Conservation (phyloP, 2,113 vertebrate species). For the Damaliscus lunatus region DNA sequence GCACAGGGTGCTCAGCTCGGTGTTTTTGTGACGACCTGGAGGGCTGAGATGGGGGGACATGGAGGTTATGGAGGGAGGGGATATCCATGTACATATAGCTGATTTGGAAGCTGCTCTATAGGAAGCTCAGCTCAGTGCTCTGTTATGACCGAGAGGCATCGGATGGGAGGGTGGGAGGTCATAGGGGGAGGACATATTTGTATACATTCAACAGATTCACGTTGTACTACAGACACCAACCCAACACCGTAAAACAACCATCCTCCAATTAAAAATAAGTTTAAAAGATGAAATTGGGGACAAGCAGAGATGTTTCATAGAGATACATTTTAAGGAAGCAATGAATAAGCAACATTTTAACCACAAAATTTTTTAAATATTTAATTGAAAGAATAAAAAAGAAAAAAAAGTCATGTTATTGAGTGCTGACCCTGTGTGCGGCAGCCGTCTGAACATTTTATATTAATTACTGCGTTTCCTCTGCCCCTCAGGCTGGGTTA, state of each 20-base stretch:
- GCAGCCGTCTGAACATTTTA: background rate
- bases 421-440: accelerated
- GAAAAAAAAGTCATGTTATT: background rate
- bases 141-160: accelerated
- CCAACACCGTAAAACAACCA: background rate
- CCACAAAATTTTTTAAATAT: background rate
- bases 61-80: background rate
- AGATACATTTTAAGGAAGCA: background rate
- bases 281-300: background rate
- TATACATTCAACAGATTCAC: background rate
- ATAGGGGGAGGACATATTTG: background rate
- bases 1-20: accelerated
- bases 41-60: background rate
- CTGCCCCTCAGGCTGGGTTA: no score
- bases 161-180: background rate
- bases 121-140: background rate
- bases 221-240: background rate
- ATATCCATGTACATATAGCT: background rate
- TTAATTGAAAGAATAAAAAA: background rate
- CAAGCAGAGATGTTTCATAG: background rate
- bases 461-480: background rate
- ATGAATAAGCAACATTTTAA: background rate
- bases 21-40: background rate
- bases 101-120: background rate
- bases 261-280: background rate